A percentile compares a stretch with the other conserved stretches of the same genome.
Evolutionary conservation across 2,797 vertebrate species (phyloP).

Genomic region (Microctenopoma steveboyesi): DNA sequence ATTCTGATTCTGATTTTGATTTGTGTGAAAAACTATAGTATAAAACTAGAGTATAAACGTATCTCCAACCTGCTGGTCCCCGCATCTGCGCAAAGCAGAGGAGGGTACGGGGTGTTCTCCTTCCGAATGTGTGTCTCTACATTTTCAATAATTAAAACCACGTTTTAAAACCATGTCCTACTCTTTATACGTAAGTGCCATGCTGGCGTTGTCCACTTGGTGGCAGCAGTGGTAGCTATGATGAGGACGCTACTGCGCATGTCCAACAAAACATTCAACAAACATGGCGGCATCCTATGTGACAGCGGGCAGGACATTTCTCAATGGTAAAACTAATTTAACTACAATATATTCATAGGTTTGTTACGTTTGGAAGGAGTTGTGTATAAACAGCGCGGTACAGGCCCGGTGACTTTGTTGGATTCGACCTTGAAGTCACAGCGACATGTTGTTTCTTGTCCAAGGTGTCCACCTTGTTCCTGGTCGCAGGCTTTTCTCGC

Average conservation of each 20-base stretch:
- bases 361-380: no score
- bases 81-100: constrained; percentile 91
- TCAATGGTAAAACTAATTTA: constrained; percentile 69
- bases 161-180: not conserved
- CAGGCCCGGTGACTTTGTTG: no score
- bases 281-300: constrained; percentile 79
- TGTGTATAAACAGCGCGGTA: no score
- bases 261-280: constrained; percentile 7
- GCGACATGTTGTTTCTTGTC: not conserved
- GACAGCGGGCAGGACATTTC: constrained; percentile 42
- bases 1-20: no score
- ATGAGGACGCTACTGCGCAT: constrained; percentile 50
- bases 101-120: constrained; percentile 81
- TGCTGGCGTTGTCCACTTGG: constrained; percentile 2
- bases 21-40: no score
- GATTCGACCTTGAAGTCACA: no score
- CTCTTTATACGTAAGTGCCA: not conserved
- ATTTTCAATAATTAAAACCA: not conserved
- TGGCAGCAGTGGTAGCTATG: not conserved
- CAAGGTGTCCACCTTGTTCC: constrained; percentile 47
- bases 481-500: constrained; percentile 27
- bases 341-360: no score
- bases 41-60: constrained; percentile 86
- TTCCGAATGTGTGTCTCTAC: not conserved
- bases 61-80: constrained; percentile 95